These are phyloP conservation scores for Caenorhabditis latens DNA, from an alignment of 1,140 invertebrate species.

Conservation along the genomic window DNA sequence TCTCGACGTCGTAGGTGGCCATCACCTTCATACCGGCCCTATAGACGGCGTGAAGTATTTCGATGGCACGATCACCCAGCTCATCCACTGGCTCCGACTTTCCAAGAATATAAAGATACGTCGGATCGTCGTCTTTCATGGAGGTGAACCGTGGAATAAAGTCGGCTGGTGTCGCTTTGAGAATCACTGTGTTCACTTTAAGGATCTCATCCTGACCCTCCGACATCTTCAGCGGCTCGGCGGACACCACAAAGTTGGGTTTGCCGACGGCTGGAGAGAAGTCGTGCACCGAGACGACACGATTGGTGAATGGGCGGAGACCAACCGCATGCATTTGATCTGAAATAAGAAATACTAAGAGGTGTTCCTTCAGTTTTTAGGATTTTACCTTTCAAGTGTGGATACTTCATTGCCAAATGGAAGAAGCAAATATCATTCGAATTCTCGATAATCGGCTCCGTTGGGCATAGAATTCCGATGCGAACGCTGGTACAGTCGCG, in stretches of 20 bases:
- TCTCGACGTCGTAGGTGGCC: neutral
- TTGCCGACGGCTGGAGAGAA: neutral
- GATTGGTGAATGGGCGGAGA: constrained; percentile 30
- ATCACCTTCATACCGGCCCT: neutral
- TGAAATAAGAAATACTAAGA: too few species aligned
- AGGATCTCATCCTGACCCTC: neutral
- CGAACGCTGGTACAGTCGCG: constrained; percentile 28
- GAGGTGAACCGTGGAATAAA: constrained; percentile 14
- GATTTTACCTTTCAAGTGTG: neutral
- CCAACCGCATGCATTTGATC: constrained; percentile 8
- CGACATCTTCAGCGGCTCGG: neutral
- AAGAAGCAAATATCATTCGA: constrained; percentile 9
- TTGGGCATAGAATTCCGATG: constrained; percentile 1
- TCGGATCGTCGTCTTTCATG: neutral
- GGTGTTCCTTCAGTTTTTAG: too few species aligned
- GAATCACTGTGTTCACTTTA: neutral
- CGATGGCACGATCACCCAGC: neutral
- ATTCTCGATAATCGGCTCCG: constrained; percentile 35
- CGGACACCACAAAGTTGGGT: neutral
- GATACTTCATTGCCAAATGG: constrained; percentile 7
- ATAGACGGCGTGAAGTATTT: neutral
- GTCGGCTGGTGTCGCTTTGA: neutral
- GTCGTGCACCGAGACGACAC: neutral
- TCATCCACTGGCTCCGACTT: constrained; percentile 23
- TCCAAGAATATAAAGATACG: neutral